A percentile compares a stretch with the other conserved stretches of the same genome.
Evolutionary conservation across 2,797 vertebrate species (phyloP).

Genomic region (Phoebastria nigripes): DNA sequence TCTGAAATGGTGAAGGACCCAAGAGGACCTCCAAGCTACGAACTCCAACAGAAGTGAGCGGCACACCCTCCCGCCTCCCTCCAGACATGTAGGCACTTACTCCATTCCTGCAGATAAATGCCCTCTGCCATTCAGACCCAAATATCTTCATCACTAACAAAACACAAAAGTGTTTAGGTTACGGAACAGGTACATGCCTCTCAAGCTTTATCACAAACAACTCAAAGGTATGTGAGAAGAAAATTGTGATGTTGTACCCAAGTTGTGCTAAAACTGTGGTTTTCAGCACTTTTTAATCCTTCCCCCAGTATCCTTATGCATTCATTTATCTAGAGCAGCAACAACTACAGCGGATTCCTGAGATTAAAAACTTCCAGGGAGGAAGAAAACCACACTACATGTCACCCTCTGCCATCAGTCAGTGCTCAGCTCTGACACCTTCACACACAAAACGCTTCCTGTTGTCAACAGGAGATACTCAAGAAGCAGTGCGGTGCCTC

Average conservation of each 20-base stretch:
- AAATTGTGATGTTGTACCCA: background rate
- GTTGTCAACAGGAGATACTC: background rate
- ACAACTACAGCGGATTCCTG: background rate
- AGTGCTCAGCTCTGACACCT: background rate
- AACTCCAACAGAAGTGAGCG: background rate
- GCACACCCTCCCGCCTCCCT: background rate
- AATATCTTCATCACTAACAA: background rate
- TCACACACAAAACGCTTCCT: background rate
- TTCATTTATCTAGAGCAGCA: background rate
- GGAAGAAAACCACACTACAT: background rate
- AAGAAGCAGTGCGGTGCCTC: background rate
- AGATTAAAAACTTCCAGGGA: background rate
- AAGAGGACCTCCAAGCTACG: background rate
- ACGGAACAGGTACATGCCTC: background rate
- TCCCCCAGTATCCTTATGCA: background rate
- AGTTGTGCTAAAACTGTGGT: background rate
- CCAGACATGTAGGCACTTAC: background rate
- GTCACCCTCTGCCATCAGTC: background rate
- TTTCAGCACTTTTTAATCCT: background rate
- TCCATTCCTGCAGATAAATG: background rate
- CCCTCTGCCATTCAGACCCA: background rate
- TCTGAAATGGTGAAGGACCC: conserved; percentile 16
- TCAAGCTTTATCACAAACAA: background rate
- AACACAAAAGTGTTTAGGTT: background rate
- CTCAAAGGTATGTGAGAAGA: background rate